Evolutionary conservation across 1,140 invertebrate genomes (phyloP), one percentile per base, ranked within the genome.

Genomic region (Drosophila azteca): DNA sequence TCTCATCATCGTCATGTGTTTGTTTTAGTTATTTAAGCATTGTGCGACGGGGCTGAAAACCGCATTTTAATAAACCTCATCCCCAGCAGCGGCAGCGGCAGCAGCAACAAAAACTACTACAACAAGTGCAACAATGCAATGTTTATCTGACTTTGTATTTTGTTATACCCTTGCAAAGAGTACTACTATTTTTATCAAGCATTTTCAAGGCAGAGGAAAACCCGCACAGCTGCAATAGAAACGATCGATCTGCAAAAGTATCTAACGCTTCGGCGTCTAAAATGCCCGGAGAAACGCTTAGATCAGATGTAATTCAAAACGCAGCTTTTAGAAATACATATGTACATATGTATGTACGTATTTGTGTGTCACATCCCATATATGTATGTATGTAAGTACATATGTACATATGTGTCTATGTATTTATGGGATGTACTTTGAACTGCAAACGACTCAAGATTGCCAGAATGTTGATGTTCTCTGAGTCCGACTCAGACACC

Each of bases 1-100:
- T 26, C 24, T 26, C 24, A 4, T 74, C 61, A 78, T 75, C 7
- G 8, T 3, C 55, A 77, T 84, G 73, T 84, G 73, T 84, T 84
- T 84, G 72, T 77, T 63, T 84, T 85, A 85, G 81, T 80, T 84
- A 84, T 84, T 84, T 84, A 84, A 84, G 81, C 67, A 84, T 65
- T 79, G 62, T 84, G 80, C 72, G 79, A 75, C 79, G 43, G 50
- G 51, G 61, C 58, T 76, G 64, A 52, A 84, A 71, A 79, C 80
- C 80, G 80, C 80, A 84, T 84, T 79, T 83, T 61, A 84, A 84
- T 83, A 79, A 72, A 76, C 62, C 69, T 54, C 35, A 52, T 59
- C 20, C 39, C 9, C 54, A 41, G 26, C 55, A 58, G 39, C 17
- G 39, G 8, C 57, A 49, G 11, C 11, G 24, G 29, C 31, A 48